Base-by-base conservation (phyloP, 2,888 invertebrate genomes). In the Lissocephala sabroskyi region DNA sequence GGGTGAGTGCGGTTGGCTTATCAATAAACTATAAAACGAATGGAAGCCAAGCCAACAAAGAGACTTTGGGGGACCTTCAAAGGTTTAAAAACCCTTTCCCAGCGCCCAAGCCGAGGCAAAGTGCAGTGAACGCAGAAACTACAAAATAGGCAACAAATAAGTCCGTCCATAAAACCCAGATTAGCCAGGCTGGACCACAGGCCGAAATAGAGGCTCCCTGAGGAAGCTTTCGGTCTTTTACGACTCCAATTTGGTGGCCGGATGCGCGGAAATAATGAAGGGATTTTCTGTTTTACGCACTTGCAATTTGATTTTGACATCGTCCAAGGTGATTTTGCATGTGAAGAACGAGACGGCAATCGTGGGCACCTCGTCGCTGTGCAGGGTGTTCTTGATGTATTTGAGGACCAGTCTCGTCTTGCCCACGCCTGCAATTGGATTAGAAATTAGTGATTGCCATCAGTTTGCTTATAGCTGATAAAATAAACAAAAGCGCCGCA, bases 321-420 rank as follows among this genome's bases (percentile, higher is more conserved):
- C 89, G 6, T 90, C 89, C 43, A 94, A 85, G 70, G 89, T 90
- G 68, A 96, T 88, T 82, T 91, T 94, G 83, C 94, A 95, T 1
- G 92, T 93, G 84, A 94, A 95, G 86, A 95, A 96, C 0, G 94
- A 93, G 0, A 95, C 96, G 0, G 95, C 96, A 73, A 96, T 93
- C 2, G 96, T 96, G 0, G 95, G 94, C 18, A 91, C 91, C 46
- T 91, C 89, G 66, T 91, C 90, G 43, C 89, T 89, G 32, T 89
- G 90, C 82, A 92, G 91, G 82, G 89, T 88, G 70, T 93, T 92
- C 45, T 92, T 91, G 23, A 94, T 90, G 82, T 95, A 95, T 44
- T 92, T 88, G 7, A 91, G 89, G 48, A 95, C 91, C 56, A 96
- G 86, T 64, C 94, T 93, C 0, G 96, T 95, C 84, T 96, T 96